Evolutionary conservation across 1,140 invertebrate species (phyloP).

Genomic region (Papilio machaon): DNA sequence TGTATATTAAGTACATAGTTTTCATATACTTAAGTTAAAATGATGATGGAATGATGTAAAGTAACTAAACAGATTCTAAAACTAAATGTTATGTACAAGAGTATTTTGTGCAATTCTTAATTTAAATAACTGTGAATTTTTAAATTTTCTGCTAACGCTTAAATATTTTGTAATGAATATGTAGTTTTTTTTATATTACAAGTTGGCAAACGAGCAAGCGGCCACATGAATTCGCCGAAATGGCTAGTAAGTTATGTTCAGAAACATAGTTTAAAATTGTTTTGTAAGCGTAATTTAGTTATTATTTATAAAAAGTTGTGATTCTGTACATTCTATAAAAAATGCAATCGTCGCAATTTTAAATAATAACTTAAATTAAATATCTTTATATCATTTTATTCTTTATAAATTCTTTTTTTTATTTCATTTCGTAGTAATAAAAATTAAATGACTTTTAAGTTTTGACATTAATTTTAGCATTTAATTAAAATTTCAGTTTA

Average conservation of each 20-base stretch:
- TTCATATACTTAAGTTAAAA: neutral
- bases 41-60: constrained; percentile 9
- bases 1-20: neutral
- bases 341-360: constrained; percentile 20
- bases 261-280: neutral
- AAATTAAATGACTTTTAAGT: neutral
- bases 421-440: neutral
- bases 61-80: constrained; percentile 12
- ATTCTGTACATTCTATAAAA: constrained; percentile 15
- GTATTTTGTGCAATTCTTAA: neutral
- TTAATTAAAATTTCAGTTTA: neutral
- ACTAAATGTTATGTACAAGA: neutral
- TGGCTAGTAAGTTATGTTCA: neutral
- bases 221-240: no score
- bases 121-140: neutral
- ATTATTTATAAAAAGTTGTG: constrained; percentile 29
- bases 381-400: no score
- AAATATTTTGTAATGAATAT: neutral
- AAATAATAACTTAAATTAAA: neutral
- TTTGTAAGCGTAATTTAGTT: neutral
- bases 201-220: no score
- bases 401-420: neutral
- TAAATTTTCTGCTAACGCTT: neutral
- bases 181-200: neutral
- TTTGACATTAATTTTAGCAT: neutral